Conservation (phyloP, 2,888 invertebrate genomes). For the Orthonychiurus folsomi region DNA sequence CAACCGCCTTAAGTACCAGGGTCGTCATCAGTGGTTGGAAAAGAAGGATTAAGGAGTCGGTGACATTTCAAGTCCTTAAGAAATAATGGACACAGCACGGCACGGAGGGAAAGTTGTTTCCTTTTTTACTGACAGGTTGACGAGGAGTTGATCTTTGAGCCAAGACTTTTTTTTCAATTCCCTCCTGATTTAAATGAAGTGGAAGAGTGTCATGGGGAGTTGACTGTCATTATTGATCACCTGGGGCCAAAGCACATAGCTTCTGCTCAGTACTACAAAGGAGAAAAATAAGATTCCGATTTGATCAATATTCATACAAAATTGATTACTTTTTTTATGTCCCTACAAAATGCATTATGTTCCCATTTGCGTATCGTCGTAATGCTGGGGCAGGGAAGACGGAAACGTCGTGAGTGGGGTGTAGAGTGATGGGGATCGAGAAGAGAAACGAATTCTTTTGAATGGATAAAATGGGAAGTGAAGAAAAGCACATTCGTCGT, state of each 20-base stretch:
- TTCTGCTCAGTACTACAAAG: not conserved
- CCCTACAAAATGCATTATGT: no score
- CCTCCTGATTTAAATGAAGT: not conserved
- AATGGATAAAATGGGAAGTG: no score
- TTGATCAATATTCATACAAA: not conserved
- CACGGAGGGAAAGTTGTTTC: not conserved
- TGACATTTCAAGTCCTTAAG: not conserved
- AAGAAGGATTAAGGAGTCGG: not conserved
- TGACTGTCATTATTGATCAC: not conserved
- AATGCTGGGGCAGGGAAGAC: no score
- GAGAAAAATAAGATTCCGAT: not conserved
- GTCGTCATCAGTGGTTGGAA: not conserved
- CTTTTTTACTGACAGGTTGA: not conserved
- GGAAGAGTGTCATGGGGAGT: not conserved
- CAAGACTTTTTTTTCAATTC: not conserved
- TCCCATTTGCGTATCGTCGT: no score
- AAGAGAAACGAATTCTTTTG: no score
- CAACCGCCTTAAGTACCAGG: not conserved
- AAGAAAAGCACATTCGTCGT: no score
- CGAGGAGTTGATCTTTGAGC: conserved; percentile 1
- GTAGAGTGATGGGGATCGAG: no score
- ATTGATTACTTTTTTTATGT: conserved; percentile 1
- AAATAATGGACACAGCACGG: no score
- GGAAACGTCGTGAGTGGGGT: no score
- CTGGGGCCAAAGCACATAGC: not conserved